phyloP scores from a whole-genome alignment of 2,113 vertebrate species.

The Circaetus gallicus region DNA sequence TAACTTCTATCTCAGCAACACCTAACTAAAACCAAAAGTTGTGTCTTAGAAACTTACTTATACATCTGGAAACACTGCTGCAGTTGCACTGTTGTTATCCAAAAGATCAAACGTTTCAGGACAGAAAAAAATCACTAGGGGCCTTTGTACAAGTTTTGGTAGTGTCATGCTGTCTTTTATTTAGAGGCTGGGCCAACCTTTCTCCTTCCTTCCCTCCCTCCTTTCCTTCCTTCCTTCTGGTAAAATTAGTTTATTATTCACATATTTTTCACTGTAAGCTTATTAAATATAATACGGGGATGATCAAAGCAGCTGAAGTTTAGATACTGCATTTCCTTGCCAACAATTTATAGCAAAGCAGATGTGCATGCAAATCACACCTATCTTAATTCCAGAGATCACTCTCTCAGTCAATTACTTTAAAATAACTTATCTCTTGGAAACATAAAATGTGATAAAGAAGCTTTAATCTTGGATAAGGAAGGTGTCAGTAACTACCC shows the following conservation, averaged over 20 bases:
- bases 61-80: background rate
- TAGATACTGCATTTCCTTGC: conserved; percentile 28
- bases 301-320: conserved; percentile 26
- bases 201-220: no score
- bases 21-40: background rate
- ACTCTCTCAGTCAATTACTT: conserved; percentile 53
- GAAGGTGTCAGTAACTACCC: conserved; percentile 39
- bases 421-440: conserved; percentile 57
- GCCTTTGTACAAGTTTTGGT: background rate
- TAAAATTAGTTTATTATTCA: background rate
- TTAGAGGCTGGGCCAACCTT: background rate
- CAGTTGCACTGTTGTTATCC: background rate
- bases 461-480: conserved; percentile 36
- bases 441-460: conserved; percentile 56
- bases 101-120: background rate
- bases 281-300: background rate
- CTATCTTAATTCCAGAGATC: conserved; percentile 51
- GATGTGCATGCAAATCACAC: conserved; percentile 57
- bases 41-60: background rate
- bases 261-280: background rate
- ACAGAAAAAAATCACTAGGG: background rate
- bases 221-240: no score
- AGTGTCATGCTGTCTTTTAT: background rate
- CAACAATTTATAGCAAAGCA: conserved; percentile 56
- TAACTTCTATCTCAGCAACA: background rate